phyloP scores from a whole-genome alignment of 2,113 vertebrate genomes.

The Grallaria varia region DNA sequence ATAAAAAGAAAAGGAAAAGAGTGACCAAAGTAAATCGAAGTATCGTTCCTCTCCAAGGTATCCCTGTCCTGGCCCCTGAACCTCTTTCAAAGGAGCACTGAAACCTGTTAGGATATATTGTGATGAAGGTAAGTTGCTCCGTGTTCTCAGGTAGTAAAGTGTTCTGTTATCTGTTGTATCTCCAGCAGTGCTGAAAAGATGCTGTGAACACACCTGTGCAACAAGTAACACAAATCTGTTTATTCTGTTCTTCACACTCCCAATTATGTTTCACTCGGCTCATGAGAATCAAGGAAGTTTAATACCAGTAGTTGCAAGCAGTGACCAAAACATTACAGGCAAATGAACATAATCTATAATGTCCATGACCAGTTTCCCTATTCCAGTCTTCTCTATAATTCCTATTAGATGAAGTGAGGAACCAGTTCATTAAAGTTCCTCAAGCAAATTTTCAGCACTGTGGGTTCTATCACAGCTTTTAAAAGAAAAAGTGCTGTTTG shows the following conservation, averaged over 20 bases:
- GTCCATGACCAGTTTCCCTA: neutral
- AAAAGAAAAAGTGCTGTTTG: neutral
- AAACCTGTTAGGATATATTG: conserved; percentile 73
- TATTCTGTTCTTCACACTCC: neutral
- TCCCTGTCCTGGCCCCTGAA: conserved; percentile 55
- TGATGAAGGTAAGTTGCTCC: conserved; percentile 70
- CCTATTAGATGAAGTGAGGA: neutral
- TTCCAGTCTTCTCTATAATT: neutral
- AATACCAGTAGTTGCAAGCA: conserved; percentile 27
- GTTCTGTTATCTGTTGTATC: conserved; percentile 42
- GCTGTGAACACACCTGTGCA: conserved; percentile 23
- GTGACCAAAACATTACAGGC: neutral
- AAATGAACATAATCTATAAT: neutral
- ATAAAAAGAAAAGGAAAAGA: conserved; percentile 3
- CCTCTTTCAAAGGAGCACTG: conserved; percentile 68
- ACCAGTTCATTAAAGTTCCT: neutral
- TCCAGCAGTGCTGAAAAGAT: conserved; percentile 66
- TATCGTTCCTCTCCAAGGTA: conserved; percentile 62
- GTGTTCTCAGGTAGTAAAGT: conserved; percentile 60
- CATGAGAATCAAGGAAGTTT: conserved; percentile 68
- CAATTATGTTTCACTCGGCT: neutral
- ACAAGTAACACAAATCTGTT: neutral
- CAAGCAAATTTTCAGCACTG: conserved; percentile 51
- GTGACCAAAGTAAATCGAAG: conserved; percentile 56
- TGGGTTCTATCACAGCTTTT: conserved; percentile 2